Evolutionary conservation across 1,140 invertebrate species (phyloP), one percentile per base, ranked within the genome.

Genomic region (Drosophila bocki): DNA sequence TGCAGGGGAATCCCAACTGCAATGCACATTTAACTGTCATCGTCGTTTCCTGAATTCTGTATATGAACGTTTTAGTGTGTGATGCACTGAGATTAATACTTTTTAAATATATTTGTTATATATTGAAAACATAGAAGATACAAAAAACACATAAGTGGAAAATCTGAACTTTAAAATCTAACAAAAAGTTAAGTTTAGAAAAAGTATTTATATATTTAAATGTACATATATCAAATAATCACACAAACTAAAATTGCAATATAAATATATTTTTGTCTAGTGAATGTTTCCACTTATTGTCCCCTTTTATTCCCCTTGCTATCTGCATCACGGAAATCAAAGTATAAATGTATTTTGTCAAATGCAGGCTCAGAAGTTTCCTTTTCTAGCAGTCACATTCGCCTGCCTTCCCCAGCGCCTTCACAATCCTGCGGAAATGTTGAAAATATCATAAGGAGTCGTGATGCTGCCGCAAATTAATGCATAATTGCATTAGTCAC

Each of bases 401-500:
- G 22, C 47, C 47, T 11, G 26, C 7, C 41, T n/a, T 37, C 58
- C 51, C 32, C 39, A 33, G 9, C 4, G 5, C 22, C 29, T 11
- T 17, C 15, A 41, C 59, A 37, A 45, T 67, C 33, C 75, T 69
- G 67, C 59, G 83, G 63, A 86, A 86, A 83, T 78, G 83, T 67
- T 68, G 80, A 62, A 83, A 88, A 78, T 74, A 82, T 90, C 72
- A 72, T 41, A 57, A 62, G 84, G 62, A 71, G 70, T 57, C 51
- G 54, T 44, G 53, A 45, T 51, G 45, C 58, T 83, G 63, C 45
- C 37, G 22, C 77, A 78, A 82, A 90, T 90, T 84, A 90, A 90
- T 79, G 75, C 81, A 90, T 90, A 90, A 88, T 88, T 88, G 82
- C 81, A 88, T 85, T 88, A 85, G 81, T 67, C 85, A 91, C 85